Base-by-base conservation (phyloP, 2,888 invertebrate species). In the Meloe dianella region DNA sequence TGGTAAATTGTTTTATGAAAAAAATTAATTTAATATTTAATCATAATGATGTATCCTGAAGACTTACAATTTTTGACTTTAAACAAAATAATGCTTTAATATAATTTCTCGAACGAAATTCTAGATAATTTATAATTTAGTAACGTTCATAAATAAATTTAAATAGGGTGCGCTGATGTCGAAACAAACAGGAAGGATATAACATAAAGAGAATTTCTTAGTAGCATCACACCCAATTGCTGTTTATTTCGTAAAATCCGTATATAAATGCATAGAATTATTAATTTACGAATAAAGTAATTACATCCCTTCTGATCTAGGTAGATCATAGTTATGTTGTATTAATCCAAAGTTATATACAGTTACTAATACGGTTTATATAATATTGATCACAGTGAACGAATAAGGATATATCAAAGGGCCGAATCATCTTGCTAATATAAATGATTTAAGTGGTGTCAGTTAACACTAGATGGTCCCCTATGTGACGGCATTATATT, bases 231-330 rank as follows among this genome's bases (percentile, higher is more conserved):
- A 77, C 77, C 75, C 75, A 70, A 67, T 69, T 75, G 73, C 78
- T 78, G 80, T 78, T 78, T 79, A 78, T 78, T 78, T 75, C 76
- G 76, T 78, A 78, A 78, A 79, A 79, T 79, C 72, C 75, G 69
- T 77, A 77, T 78, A 76, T 75, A 76, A 79, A 78, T 77, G 75
- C 73, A 73, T 72, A 68, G 77, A 78, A 79, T 79, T 79, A 80
- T 79, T 80, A 79, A 80, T 79, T 78, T 69, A 67, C 67, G 72
- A 75, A 77, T 79, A 77, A 78, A 77, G 78, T 75, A 79, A 80
- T 80, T 79, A 77, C 74, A 69, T 71, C 69, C 71, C 72, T 74
- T 74, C 74, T 74, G 74, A 75, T 74, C 72, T 74, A 75, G 74
- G 73, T 71, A 70, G 75, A 71, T 22, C 22, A 51, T 71, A 69